These are phyloP conservation scores for Spizaetus ornatus DNA, from an alignment of 2,113 vertebrate genomes.

Conservation along the genomic window DNA sequence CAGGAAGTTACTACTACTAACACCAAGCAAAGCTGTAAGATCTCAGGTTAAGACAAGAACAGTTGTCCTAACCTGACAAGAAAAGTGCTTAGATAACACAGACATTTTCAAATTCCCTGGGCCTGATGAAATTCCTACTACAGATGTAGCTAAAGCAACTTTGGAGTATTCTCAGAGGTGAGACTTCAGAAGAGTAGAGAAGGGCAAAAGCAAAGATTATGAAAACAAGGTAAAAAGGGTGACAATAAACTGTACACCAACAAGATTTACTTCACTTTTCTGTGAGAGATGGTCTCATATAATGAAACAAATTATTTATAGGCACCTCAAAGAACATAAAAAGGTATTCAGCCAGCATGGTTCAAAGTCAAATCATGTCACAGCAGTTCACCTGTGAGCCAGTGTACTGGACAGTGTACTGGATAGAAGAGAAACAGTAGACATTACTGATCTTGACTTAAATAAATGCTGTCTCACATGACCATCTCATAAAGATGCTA, in stretches of 20 bases:
- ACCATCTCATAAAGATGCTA: background rate
- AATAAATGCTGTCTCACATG: background rate
- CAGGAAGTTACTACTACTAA: background rate
- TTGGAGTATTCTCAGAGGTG: background rate
- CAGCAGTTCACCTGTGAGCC: background rate
- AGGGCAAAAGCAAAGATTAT: background rate
- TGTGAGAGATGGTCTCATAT: background rate
- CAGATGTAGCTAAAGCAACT: background rate
- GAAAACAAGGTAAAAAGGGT: background rate
- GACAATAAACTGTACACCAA: background rate
- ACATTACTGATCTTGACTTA: background rate
- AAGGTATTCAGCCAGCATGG: background rate
- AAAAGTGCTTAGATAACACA: background rate
- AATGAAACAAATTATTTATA: background rate
- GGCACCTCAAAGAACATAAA: background rate
- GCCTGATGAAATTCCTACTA: background rate
- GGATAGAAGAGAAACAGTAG: background rate
- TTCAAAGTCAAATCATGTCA: background rate
- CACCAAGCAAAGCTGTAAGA: background rate
- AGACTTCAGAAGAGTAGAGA: background rate
- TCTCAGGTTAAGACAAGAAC: background rate
- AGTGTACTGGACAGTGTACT: background rate
- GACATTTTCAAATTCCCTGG: background rate
- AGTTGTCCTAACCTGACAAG: background rate
- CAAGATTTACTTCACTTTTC: background rate